Conservation (phyloP, 2,797 vertebrate genomes). For the Bucorvus abyssinicus region DNA sequence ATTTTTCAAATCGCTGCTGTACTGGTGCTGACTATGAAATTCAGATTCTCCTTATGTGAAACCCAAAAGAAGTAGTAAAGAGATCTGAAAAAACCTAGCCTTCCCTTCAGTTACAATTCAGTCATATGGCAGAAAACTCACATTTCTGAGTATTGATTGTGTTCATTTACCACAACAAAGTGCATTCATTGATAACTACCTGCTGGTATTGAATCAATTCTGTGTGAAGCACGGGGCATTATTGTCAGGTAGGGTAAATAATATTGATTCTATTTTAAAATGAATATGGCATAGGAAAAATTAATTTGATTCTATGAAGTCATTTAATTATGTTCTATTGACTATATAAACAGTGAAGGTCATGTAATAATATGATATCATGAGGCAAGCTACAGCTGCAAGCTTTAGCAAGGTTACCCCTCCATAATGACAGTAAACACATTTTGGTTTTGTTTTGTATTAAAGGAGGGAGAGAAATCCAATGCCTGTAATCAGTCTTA, state of each 20-base stretch:
- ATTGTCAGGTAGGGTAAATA: constrained; percentile 59
- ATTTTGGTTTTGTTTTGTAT: neutral
- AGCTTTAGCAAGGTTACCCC: neutral
- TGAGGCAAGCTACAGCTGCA: constrained; percentile 4
- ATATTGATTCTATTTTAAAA: constrained; percentile 61
- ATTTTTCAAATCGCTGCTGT: neutral
- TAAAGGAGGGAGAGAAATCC: constrained; percentile 5
- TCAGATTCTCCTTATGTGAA: neutral
- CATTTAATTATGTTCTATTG: constrained; percentile 35
- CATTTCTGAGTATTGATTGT: constrained; percentile 56
- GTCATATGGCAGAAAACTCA: constrained; percentile 33
- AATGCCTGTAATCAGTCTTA: neutral
- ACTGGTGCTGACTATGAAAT: neutral
- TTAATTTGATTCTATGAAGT: constrained; percentile 59
- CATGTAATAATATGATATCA: constrained; percentile 17
- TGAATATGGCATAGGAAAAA: constrained; percentile 34
- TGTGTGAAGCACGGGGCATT: constrained; percentile 12
- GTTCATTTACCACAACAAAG: constrained; percentile 61
- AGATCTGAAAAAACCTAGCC: neutral
- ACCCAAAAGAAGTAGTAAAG: neutral
- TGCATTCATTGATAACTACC: constrained; percentile 68
- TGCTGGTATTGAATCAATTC: constrained; percentile 64
- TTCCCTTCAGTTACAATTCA: constrained; percentile 33
- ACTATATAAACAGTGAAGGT: constrained; percentile 12
- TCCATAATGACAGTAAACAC: neutral